Evolutionary conservation across 37 sponge, comb jelly and placozoan species (phyloP).

Genomic region (Bolinopsis microptera): DNA sequence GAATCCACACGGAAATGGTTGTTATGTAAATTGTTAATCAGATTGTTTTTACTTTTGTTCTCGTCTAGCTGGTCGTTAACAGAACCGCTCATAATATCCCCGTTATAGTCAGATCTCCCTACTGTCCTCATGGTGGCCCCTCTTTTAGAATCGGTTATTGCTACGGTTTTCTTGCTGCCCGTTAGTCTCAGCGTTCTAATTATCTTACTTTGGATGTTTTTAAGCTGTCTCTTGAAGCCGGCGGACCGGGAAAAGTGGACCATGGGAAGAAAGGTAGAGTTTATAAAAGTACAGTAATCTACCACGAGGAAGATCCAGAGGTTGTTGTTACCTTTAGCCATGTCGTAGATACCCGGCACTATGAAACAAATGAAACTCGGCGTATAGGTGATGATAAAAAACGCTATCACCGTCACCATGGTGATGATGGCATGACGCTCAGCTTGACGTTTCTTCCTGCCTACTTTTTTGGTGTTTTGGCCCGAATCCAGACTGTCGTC

Average conservation of each 20-base stretch:
- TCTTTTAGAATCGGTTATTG: neutral
- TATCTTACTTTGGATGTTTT: neutral
- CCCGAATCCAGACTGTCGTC: neutral
- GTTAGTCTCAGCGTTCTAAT: neutral
- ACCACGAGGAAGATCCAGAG: conserved; percentile 30
- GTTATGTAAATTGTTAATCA: neutral
- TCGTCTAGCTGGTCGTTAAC: neutral
- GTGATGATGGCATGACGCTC: conserved; percentile 56
- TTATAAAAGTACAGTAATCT: conserved; percentile 30
- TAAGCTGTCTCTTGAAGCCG: conserved; percentile 46
- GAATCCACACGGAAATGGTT: neutral
- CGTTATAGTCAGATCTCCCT: neutral
- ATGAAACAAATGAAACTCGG: conserved; percentile 62
- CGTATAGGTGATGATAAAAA: conserved; percentile 54
- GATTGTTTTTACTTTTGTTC: neutral
- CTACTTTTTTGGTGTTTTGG: neutral
- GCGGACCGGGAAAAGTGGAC: conserved; percentile 55
- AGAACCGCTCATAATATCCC: neutral
- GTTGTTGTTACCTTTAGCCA: neutral
- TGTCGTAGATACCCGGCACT: conserved; percentile 42
- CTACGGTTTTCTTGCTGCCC: neutral
- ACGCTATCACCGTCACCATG: conserved; percentile 60
- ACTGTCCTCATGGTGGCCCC: neutral
- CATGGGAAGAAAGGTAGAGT: conserved; percentile 66
- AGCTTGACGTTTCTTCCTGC: conserved; percentile 29